These are phyloP conservation scores for Microtus ochrogaster DNA, from an alignment of 2,113 vertebrate genomes.

Conservation along the genomic window DNA sequence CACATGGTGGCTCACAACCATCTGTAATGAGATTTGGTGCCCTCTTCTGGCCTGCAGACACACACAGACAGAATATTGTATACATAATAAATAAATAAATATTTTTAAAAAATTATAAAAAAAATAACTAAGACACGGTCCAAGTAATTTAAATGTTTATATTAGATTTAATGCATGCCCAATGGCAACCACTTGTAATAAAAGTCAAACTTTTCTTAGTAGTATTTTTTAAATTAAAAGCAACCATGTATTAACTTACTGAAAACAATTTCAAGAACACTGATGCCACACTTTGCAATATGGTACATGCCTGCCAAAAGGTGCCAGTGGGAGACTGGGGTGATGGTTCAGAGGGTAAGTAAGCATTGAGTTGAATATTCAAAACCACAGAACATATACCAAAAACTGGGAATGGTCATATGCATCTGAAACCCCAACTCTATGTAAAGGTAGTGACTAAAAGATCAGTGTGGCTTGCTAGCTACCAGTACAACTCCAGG, in stretches of 20 bases:
- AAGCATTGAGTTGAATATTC: background rate
- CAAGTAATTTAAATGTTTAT: background rate
- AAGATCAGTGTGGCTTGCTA: background rate
- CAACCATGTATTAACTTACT: background rate
- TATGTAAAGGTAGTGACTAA: no score
- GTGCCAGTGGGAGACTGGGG: background rate
- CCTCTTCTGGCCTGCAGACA: no score
- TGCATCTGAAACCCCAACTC: background rate
- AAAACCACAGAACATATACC: background rate
- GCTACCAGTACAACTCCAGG: background rate
- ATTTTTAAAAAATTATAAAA: no score
- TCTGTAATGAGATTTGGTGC: no score
- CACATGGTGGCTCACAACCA: no score
- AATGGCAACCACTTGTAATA: constrained; percentile 1
- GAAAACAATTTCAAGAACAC: constrained; percentile 52
- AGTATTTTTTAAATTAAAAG: constrained; percentile 25
- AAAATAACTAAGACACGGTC: background rate
- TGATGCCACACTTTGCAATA: constrained; percentile 31
- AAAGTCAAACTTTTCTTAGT: background rate
- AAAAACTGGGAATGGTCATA: background rate
- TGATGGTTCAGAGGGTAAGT: background rate
- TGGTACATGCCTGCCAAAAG: background rate
- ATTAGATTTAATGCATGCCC: background rate
- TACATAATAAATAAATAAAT: no score
- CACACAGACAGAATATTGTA: no score